Base-by-base conservation (phyloP, 2,888 invertebrate genomes). In the Trissolcus japonicus region DNA sequence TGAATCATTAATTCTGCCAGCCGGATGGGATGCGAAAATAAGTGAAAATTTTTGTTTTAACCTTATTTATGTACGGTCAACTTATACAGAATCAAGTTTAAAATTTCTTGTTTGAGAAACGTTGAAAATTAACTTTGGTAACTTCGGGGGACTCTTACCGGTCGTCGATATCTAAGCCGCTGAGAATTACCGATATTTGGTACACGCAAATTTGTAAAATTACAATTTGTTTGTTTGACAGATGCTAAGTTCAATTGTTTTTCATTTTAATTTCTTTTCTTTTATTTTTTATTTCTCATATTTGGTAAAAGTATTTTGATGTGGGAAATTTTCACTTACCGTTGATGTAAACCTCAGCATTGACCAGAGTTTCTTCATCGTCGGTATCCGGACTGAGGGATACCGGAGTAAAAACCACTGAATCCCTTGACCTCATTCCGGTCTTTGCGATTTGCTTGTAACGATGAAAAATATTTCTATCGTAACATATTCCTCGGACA, bases 361-460 rank as follows among this genome's bases (percentile, higher is more conserved):
- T 88, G 77, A 89, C 88, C 65, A 89, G 76, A 0, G 89, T 89
- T 71, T 89, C 89, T 76, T 89, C 89, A 73, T 88, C 88, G 69
- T 89, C 89, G 35, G 88, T 89, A 79, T 89, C 89, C 55, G 88
- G 87, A 6, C 87, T 87, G 9, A 89, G 83, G 17, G 88, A 88
- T 69, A 89, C 87, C 68, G 89, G 89, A 6, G 89, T 88, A 74
- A 87, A 88, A 13, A 88, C 88, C 74, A 87, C 75, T 14, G 88
- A 87, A 65, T 88, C 88, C 63, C 89, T 83, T 57, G 87, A 86
- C 75, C 85, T 88, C 89, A 88, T 89, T 68, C 62, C 79, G 67
- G 73, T 55, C 61, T 55, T 41, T 72, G 55, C 63, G 69, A 78
- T 69, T 79, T 59, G 65, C 55, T 54, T 57, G 48, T 54, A 19